Conservation (phyloP, 2,113 vertebrate genomes). For the Terrapene triunguis region DNA sequence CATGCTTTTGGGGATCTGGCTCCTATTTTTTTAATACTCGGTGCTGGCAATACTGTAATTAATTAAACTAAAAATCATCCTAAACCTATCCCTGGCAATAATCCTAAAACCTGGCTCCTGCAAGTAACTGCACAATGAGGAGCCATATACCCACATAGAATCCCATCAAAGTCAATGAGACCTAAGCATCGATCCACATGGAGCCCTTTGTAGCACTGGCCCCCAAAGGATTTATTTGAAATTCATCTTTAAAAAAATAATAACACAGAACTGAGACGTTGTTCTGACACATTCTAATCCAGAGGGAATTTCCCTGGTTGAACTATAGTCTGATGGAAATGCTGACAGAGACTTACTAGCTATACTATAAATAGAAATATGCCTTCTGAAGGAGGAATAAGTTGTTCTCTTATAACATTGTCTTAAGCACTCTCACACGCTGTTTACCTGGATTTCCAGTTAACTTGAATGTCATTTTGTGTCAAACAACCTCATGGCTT, state of each 20-base stretch:
- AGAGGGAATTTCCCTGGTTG: constrained; percentile 41
- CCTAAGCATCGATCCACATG: constrained; percentile 13
- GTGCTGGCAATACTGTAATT: not conserved
- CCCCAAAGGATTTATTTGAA: not conserved
- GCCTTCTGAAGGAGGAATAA: too few relatives aligned
- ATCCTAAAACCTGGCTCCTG: too few relatives aligned
- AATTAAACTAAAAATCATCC: not conserved
- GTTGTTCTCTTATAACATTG: not conserved
- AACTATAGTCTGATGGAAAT: constrained; percentile 47
- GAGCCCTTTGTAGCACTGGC: not conserved
- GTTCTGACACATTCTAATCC: constrained; percentile 48
- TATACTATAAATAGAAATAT: constrained; percentile 28
- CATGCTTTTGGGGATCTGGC: too few relatives aligned
- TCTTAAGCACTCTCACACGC: not conserved
- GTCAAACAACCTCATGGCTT: not conserved
- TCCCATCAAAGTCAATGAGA: not conserved
- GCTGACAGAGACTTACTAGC: constrained; percentile 7
- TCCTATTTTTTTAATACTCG: not conserved
- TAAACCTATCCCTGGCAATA: not conserved
- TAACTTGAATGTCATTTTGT: constrained; percentile 27
- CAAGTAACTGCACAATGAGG: too few relatives aligned
- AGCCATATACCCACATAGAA: not conserved
- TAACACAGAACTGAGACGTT: constrained; percentile 30
- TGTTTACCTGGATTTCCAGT: constrained; percentile 31
- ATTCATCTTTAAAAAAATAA: constrained; percentile 9